Base-by-base conservation (phyloP, 2,888 invertebrate genomes). In the Calliscelio sp. region DNA sequence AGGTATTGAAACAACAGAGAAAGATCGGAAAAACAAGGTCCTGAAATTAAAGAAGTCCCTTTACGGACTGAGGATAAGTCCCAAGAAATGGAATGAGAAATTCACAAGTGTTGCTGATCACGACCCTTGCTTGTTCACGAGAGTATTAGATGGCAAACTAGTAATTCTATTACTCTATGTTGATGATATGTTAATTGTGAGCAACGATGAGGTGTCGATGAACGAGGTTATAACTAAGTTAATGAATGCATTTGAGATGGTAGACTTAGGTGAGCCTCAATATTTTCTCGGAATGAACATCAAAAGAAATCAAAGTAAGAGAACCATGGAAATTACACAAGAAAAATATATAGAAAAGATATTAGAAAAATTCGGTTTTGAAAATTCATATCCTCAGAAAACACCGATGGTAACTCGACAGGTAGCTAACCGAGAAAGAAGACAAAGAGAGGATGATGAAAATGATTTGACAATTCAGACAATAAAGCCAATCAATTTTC, bases 51-150 rank as follows among this genome's bases (percentile, higher is more conserved):
- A 59, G 18, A 77, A 35, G 16, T 24, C 66, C 11, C 10, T 77
- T 3, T 77, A 77, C 28, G 77, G 66, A 20, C 32, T 68, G 6
- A 32, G 44, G 24, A 24, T 68, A 4, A 78, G 61, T 25, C 16
- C 77, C 5, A 85, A 84, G 35, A 41, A 46, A 65, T 87, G 84
- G 74, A 85, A 85, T 49, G 66, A 61, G n/a, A 51, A 35, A 55
- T 86, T 85, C 20, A 35, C 82, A 49, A 80, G 86, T 25, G 82
- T 74, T 78, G 80, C 49, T 24, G 20, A 81, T 46, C 68, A 84
- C 32, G 86, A 87, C 16, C 86, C 86, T 35, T 85, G 84, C 46
- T 61, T 86, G 16, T 87, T 86, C 20, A 84, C 86, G n/a, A 88
- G 86, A 86, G 81, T 2, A 10, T 6, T 6, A n/a, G n/a, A 41